Base-by-base conservation (phyloP, 1,140 invertebrate genomes). In the Maniola jurtina region DNA sequence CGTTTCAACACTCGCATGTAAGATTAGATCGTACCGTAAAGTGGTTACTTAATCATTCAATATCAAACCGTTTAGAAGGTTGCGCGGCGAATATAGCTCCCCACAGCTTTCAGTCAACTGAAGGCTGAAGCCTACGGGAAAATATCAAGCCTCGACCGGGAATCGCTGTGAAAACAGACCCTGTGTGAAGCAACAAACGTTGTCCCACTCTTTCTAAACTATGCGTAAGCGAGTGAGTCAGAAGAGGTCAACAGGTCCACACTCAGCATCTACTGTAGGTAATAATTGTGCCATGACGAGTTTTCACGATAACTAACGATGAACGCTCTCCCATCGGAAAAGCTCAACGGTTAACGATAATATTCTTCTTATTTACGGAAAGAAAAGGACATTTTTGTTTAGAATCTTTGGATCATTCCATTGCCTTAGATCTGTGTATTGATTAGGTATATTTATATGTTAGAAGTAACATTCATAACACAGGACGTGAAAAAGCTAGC, bases 71-170 rank as follows among this genome's bases (percentile, higher is more conserved):
- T 64, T 25, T 34, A 35, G 11, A 36, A 15, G 48, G 16, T 63
- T 0, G 34, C 35, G 25, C 55, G 42, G 58, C 14, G 56, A 58
- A 40, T 25, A 47, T 56, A 14, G 40, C 34, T 47, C 50, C 48
- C 61, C 61, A 52, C 45, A 61, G 68, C 52, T 66, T 80, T 77
- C 75, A 80, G 75, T 64, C 73, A 77, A 89, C 85, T 89, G 80
- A 88, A 72, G 76, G 69, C 74, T 85, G 77, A 81, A 84, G 76
- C 77, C 80, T 86, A 86, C 84, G 81, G 83, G 84, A 88, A 86
- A 88, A 83, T 80, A 83, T 81, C 78, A 84, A 83, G 81, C 87
- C 83, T 82, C 79, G 76, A 74, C 83, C 78, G 84, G 83, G 83
- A 84, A 74, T 77, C 68, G 63, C 75, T 64, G 72, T 76, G 79